These are phyloP conservation scores for Metacarcinus magister DNA, from an alignment of 2,888 invertebrate genomes.

Conservation along the genomic window DNA sequence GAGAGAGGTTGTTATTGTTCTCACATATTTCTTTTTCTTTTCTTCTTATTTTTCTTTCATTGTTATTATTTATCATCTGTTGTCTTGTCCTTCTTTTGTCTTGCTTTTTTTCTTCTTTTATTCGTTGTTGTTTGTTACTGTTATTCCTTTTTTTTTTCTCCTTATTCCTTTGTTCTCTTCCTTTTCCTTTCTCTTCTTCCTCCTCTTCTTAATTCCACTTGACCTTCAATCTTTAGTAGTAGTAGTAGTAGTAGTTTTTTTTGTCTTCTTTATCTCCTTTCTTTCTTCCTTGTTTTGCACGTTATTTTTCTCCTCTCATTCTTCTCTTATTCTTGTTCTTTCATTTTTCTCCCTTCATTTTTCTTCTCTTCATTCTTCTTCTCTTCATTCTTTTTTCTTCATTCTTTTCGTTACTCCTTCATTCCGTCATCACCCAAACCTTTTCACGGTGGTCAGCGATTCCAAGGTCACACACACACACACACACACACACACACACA, in stretches of 20 bases:
- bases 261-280: background rate
- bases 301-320: background rate
- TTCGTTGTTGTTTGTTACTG: background rate
- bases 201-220: background rate
- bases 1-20: background rate
- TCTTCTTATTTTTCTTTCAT: background rate
- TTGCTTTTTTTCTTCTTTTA: background rate
- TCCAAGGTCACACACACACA: conserved; percentile 34
- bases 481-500: conserved; percentile 31
- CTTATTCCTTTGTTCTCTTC: background rate
- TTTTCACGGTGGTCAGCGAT: background rate
- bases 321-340: background rate
- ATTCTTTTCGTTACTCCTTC: background rate
- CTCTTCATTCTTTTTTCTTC: too few species aligned
- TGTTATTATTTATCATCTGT: background rate
- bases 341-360: too few species aligned
- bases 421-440: background rate
- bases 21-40: background rate
- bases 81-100: background rate
- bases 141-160: too few species aligned
- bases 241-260: background rate
- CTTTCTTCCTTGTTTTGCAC: background rate
- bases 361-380: too few species aligned
- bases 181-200: background rate
- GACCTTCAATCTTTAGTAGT: background rate